Conservation (phyloP, 2,888 invertebrate species). For the Chalcis sispes region DNA sequence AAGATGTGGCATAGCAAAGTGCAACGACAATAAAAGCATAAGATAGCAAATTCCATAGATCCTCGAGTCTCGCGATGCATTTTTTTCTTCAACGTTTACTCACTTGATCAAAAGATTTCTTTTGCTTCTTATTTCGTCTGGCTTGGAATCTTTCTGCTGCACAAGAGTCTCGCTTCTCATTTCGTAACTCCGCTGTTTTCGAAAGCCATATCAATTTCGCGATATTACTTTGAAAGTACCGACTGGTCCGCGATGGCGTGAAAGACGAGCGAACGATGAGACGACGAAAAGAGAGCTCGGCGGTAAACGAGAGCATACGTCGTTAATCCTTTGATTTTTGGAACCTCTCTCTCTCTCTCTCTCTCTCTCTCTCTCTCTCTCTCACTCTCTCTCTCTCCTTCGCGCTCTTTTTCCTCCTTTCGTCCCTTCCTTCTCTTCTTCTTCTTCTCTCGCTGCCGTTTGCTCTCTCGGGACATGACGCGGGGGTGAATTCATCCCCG, state of each 20-base stretch:
- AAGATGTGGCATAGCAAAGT: neutral
- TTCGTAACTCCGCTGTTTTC: constrained; percentile 38
- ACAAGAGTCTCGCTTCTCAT: constrained; percentile 22
- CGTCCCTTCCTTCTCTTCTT: no score
- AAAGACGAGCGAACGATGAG: constrained; percentile 47
- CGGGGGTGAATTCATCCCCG: constrained; percentile 65
- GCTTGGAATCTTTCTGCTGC: neutral
- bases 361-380: constrained; percentile 40
- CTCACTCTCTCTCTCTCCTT: constrained; percentile 42
- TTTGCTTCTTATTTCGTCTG: constrained; percentile 52
- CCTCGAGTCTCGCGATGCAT: neutral
- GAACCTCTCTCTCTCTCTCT: constrained; percentile 55
- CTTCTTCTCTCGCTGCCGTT: neutral
- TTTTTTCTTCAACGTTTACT: constrained; percentile 48
- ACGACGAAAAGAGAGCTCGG: constrained; percentile 26
- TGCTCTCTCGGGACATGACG: constrained; percentile 29
- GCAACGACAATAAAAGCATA: constrained; percentile 28
- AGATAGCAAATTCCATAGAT: constrained; percentile 35
- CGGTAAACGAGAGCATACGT: constrained; percentile 61
- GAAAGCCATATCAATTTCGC: constrained; percentile 58
- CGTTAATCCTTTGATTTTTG: constrained; percentile 72
- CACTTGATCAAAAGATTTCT: constrained; percentile 55
- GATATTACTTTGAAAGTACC: constrained; percentile 57
- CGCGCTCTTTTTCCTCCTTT: constrained; percentile 34
- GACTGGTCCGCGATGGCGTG: constrained; percentile 49